Percentiles rank a stretch among this genome's conserved stretches.
These are phyloP conservation scores for Magallana nippona DNA, from an alignment of 2,888 invertebrate genomes.

Conservation along the genomic window DNA sequence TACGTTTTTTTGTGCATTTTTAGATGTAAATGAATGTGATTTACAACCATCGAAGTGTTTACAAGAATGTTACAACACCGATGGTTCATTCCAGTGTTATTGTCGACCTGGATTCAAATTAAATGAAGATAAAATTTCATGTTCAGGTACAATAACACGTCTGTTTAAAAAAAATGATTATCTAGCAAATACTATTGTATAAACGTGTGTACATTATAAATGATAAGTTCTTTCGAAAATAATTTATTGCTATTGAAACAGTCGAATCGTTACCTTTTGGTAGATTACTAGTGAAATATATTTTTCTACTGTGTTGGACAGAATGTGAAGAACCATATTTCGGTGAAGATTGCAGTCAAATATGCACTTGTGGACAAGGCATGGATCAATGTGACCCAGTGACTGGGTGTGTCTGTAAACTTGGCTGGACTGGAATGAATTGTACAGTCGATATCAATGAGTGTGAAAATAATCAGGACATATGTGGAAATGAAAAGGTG, in stretches of 20 bases:
- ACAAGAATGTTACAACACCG: slow-evolving; percentile 42
- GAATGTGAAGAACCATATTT: slow-evolving; percentile 45
- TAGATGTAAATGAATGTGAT: slow-evolving; percentile 49
- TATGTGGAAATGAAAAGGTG: slow-evolving; percentile 29
- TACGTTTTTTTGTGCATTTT: background rate
- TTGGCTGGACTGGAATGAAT: slow-evolving; percentile 44
- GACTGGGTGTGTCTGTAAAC: slow-evolving; percentile 49
- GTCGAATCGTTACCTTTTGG: too few species aligned
- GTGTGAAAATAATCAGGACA: slow-evolving; percentile 35
- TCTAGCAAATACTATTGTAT: too few species aligned
- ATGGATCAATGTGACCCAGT: slow-evolving; percentile 38
- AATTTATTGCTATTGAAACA: too few species aligned
- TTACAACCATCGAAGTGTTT: slow-evolving; percentile 20
- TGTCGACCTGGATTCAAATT: slow-evolving; percentile 41
- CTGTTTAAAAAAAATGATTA: too few species aligned
- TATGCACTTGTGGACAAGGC: slow-evolving; percentile 45
- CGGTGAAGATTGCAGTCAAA: slow-evolving; percentile 44
- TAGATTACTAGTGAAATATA: too few species aligned
- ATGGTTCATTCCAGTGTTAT: slow-evolving; percentile 39
- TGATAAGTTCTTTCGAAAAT: too few species aligned
- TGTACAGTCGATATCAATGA: slow-evolving; percentile 49
- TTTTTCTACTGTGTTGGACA: background rate
- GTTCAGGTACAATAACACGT: slow-evolving; percentile 49
- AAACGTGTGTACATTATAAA: too few species aligned
- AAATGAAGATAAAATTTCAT: slow-evolving; percentile 44